phyloP scores from a whole-genome alignment of 2,113 vertebrate genomes.

The Gnathonemus longibarbis region DNA sequence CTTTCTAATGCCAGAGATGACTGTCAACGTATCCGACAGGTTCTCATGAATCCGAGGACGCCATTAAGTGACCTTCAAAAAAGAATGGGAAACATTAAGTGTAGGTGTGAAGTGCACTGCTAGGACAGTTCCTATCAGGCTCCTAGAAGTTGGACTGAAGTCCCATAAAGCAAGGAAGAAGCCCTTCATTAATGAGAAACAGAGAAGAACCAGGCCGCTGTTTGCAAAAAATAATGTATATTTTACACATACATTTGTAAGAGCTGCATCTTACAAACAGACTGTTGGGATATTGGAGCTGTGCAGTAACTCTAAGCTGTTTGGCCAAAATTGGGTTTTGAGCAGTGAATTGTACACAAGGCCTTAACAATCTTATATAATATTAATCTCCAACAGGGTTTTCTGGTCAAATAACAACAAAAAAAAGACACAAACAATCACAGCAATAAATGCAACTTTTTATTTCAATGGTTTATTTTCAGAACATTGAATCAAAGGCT shows the following conservation, averaged over 20 bases:
- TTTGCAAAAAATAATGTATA: not conserved
- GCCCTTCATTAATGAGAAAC: too few species aligned
- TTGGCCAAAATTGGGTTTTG: not conserved
- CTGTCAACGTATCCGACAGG: not conserved
- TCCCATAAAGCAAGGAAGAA: too few species aligned
- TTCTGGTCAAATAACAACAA: not conserved
- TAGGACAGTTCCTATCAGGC: too few species aligned
- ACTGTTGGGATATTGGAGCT: not conserved
- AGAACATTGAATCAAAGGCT: not conserved
- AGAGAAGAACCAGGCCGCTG: too few species aligned
- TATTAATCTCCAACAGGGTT: not conserved
- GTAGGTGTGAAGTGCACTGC: too few species aligned
- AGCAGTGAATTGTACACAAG: not conserved
- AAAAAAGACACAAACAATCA: not conserved
- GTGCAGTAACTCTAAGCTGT: not conserved
- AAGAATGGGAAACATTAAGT: too few species aligned
- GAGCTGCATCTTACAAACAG: not conserved
- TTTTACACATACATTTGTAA: too few species aligned
- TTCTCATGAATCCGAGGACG: not conserved
- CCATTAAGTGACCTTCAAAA: not conserved
- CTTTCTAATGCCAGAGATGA: not conserved
- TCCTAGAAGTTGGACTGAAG: not conserved
- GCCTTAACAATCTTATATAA: not conserved
- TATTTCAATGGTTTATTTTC: not conserved
- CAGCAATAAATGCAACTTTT: not conserved